Evolutionary conservation across 2,888 invertebrate species (phyloP), one percentile per base, ranked within the genome.

Genomic region (Diplazon laetatorius): DNA sequence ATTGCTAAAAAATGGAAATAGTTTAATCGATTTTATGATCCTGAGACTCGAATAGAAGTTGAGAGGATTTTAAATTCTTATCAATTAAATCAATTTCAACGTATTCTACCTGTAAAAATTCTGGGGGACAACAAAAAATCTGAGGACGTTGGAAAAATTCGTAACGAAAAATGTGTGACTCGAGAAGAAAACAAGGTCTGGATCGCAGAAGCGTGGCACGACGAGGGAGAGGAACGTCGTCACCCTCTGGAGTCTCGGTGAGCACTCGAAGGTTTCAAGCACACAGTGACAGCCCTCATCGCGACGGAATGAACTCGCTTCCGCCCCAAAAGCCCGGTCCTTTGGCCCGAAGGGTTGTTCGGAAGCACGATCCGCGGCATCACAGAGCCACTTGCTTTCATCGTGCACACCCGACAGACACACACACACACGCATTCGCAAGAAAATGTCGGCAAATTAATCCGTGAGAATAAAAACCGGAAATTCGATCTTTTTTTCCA

Each of bases 181-280:
- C 4, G 6, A 42, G n/a, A 42, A 42, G n/a, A 4, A 42, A 42
- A 42, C 12, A 42, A n/a, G n/a, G n/a, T n/a, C 3, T n/a, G 4
- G 4, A 42, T n/a, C 2, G 4, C 4, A 42, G n/a, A n/a, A 42
- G n/a, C n/a, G 42, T n/a, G n/a, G n/a, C n/a, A n/a, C n/a, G n/a
- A 50, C 10, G 10, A 50, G 35, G 25, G 25, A 35, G 39, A n/a
- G n/a, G n/a, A n/a, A n/a, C n/a, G n/a, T n/a, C 12, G 39, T 83
- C 80, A 77, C 82, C 82, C 84, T 82, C 83, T 78, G 20, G 82
- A 83, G 85, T 87, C 86, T 86, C 85, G 82, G 79, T 78, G 74
- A 80, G 78, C 77, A 86, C 87, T 87, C 83, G 84, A 87, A n/a
- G 82, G 80, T 75, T 79, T 82, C 72, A 83, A 84, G 84, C 80